Evolutionary conservation across 2,888 invertebrate species (phyloP).

Genomic region (Oscheius sp.): DNA sequence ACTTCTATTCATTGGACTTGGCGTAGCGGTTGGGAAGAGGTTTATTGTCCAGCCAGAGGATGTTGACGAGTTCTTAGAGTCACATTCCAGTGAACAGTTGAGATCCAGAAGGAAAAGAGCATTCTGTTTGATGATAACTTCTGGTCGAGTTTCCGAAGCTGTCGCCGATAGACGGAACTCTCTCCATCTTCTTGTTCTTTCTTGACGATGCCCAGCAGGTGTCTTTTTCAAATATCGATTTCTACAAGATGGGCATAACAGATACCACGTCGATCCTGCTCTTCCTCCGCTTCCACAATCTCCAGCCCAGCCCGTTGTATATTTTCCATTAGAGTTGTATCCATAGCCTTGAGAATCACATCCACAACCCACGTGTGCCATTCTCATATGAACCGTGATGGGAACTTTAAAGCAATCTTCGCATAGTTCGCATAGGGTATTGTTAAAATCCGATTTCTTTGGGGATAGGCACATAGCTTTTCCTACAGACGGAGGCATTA

Average conservation of each 20-base stretch:
- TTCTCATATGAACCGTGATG: conserved; percentile 89
- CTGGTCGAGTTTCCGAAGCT: conserved; percentile 52
- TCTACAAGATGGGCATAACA: conserved; percentile 89
- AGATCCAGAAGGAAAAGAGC: conserved; percentile 90
- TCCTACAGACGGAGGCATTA: conserved; percentile 73
- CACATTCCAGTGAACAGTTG: conserved; percentile 55
- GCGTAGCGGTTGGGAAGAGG: conserved; percentile 55
- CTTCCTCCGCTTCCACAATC: conserved; percentile 87
- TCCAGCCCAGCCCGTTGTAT: conserved; percentile 85
- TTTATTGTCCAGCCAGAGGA: conserved; percentile 75
- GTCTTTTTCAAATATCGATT: conserved; percentile 78
- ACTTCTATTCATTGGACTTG: conserved; percentile 44
- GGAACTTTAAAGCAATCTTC: conserved; percentile 78
- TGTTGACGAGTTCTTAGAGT: conserved; percentile 59
- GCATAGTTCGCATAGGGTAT: conserved; percentile 84
- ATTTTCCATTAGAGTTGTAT: conserved; percentile 88
- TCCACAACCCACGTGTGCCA: conserved; percentile 89
- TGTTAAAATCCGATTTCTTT: neutral
- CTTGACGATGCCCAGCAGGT: conserved; percentile 56
- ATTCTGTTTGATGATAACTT: conserved; percentile 82
- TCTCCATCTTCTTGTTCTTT: conserved; percentile 57
- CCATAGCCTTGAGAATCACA: conserved; percentile 81
- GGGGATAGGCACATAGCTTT: conserved; percentile 28
- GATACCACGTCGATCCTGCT: conserved; percentile 79
- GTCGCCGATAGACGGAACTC: conserved; percentile 56